phyloP scores from a whole-genome alignment of 1,140 invertebrate genomes.

The Orussus abietinus region DNA sequence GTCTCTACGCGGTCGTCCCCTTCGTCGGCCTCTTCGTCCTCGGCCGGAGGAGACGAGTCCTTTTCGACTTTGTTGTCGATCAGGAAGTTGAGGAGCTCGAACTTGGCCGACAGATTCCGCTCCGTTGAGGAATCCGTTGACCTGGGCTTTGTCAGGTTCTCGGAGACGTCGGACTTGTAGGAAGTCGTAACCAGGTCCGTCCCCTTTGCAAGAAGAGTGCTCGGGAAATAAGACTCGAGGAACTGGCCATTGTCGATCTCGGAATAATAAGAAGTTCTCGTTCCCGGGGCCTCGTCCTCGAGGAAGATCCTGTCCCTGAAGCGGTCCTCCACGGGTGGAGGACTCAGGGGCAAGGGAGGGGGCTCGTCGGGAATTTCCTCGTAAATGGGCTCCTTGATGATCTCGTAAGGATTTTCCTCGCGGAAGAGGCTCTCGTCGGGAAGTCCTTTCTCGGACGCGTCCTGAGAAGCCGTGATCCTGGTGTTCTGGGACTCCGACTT shows the following conservation, averaged over 20 bases:
- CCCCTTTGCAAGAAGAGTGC: too few species aligned
- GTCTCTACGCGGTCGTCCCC: constrained; percentile 56
- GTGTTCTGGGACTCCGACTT: too few species aligned
- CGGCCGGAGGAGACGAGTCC: constrained; percentile 59
- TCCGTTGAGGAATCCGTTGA: too few species aligned
- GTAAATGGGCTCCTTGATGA: constrained; percentile 82
- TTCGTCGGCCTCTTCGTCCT: constrained; percentile 54
- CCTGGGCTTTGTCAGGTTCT: too few species aligned
- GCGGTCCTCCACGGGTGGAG: constrained; percentile 58
- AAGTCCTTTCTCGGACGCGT: constrained; percentile 41
- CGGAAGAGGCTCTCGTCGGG: constrained; percentile 38
- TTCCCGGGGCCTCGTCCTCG: constrained; percentile 63
- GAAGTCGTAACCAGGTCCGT: too few species aligned
- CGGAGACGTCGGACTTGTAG: too few species aligned
- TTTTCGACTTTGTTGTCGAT: constrained; percentile 73
- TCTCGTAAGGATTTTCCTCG: constrained; percentile 72
- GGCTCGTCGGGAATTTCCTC: constrained; percentile 81
- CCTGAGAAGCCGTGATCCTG: too few species aligned
- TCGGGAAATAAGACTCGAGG: constrained; percentile 75
- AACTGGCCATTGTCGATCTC: constrained; percentile 67
- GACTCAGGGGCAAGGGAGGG: constrained; percentile 69
- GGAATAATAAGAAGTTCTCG: constrained; percentile 50
- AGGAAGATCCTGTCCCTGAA: constrained; percentile 48
- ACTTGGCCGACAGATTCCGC: constrained; percentile 67
- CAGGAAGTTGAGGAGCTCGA: constrained; percentile 83